Base-by-base conservation (phyloP, 2,797 vertebrate genomes). In the Cirrhinus molitorella region DNA sequence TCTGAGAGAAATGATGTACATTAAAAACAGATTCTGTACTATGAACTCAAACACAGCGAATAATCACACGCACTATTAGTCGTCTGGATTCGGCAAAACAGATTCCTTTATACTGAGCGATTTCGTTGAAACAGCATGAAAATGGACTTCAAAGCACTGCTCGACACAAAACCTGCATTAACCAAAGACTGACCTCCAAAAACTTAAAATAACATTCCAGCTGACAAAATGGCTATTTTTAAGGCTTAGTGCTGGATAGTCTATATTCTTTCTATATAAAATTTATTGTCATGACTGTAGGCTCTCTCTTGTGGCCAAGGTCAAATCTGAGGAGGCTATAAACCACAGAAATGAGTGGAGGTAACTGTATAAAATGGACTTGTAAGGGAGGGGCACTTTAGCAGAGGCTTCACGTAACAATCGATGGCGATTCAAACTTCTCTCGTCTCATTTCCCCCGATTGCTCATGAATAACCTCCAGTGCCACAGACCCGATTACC, bases 181-280 rank as follows among this genome's bases (percentile, higher is more conserved):
- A 87, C 49, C 76, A 81, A 70, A 71, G 59, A 17, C 83, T 65
- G 77, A 85, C 68, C 59, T 85, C 67, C 55, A 61, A 81, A 43
- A 76, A 73, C 77, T 81, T 79, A 81, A 85, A 86, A 81, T 85
- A 72, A 80, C 79, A 70, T 31, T 70, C 49, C 79, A 80, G 34
- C 75, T 71, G 74, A 70, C 49, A 85, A 57, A 47, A 68, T 45
- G 31, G 71, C 34, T 21, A 51, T 43, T 43, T 75, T 85, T 65
- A 67, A 83, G 75, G 4, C 70, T 83, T 45, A 53, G 23, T 14
- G n/a, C 66, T 16, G 80, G 61, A 83, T 49, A 81, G 73, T 77
- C 67, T 71, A 51, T 80, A 85, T 81, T 45, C 77, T 9, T 75
- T 72, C 76, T 79, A 81, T 80, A 67, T 80, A 49, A 77, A 73